A percentile compares a stretch with the other conserved stretches of the same genome.
These are phyloP conservation scores for Lasioglossum calceatum DNA, from an alignment of 2,888 invertebrate genomes.

Conservation along the genomic window DNA sequence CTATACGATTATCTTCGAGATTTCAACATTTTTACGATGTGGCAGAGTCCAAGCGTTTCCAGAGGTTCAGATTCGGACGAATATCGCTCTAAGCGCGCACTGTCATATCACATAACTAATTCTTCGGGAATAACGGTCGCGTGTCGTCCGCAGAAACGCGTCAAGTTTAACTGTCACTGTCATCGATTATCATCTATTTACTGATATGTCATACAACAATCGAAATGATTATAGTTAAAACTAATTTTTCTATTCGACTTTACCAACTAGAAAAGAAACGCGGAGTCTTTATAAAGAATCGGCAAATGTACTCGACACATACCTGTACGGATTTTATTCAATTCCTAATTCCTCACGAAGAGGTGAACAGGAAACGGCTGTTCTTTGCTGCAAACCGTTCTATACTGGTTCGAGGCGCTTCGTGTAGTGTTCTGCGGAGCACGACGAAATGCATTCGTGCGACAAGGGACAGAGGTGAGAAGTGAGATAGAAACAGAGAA, in stretches of 20 bases:
- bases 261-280: background rate
- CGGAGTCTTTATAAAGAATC: background rate
- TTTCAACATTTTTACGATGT: conserved; percentile 8
- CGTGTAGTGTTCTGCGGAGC: conserved; percentile 75
- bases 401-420: conserved; percentile 74
- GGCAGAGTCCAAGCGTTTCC: conserved; percentile 65
- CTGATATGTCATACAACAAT: background rate
- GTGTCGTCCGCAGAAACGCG: conserved; percentile 23
- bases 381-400: conserved; percentile 62
- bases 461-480: conserved; percentile 58
- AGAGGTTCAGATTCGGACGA: conserved; percentile 20
- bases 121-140: background rate
- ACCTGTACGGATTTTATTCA: conserved; percentile 59
- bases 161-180: conserved; percentile 25
- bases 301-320: conserved; percentile 26
- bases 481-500: conserved; percentile 60
- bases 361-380: conserved; percentile 53
- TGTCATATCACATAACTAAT: conserved; percentile 1
- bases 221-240: background rate
- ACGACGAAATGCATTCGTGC: conserved; percentile 70
- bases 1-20: background rate
- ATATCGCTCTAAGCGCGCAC: conserved; percentile 15
- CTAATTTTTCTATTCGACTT: background rate
- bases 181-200: conserved; percentile 2
- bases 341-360: conserved; percentile 62